These are phyloP conservation scores for Martes martes DNA, from an alignment of 2,113 vertebrate genomes.

Conservation along the genomic window DNA sequence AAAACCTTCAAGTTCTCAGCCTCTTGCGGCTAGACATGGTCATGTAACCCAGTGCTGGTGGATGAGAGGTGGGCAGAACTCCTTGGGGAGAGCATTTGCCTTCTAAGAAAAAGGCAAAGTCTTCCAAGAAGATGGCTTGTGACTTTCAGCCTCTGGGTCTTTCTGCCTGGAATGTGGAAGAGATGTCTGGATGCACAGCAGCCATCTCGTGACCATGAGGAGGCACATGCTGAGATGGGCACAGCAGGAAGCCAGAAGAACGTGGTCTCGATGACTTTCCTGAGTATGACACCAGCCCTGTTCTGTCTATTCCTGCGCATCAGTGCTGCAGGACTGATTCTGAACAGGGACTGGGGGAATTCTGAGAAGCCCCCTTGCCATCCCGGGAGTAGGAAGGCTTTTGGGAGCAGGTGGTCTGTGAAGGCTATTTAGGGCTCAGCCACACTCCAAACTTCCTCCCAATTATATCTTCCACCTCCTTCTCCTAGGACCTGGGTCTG, in stretches of 20 bases:
- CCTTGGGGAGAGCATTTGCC: background rate
- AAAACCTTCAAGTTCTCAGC: too few relatives aligned
- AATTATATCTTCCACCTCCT: background rate
- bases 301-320: too few relatives aligned
- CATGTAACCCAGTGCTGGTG: background rate
- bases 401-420: background rate
- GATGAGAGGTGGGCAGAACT: background rate
- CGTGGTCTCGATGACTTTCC: rapidly evolving
- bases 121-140: background rate
- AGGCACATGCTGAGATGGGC: rapidly evolving
- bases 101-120: background rate
- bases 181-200: background rate
- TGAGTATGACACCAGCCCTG: background rate
- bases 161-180: background rate
- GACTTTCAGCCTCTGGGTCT: background rate
- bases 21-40: background rate
- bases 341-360: background rate
- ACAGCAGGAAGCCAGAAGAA: background rate
- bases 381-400: background rate
- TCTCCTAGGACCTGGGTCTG: background rate
- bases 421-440: background rate
- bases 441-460: too few relatives aligned
- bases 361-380: too few relatives aligned
- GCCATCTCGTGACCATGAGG: background rate
- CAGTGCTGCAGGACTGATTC: too few relatives aligned